Percentiles rank a stretch among this genome's conserved stretches.
Evolutionary conservation across 1,140 invertebrate genomes (phyloP).

Genomic region (Drosophila grimshawi): DNA sequence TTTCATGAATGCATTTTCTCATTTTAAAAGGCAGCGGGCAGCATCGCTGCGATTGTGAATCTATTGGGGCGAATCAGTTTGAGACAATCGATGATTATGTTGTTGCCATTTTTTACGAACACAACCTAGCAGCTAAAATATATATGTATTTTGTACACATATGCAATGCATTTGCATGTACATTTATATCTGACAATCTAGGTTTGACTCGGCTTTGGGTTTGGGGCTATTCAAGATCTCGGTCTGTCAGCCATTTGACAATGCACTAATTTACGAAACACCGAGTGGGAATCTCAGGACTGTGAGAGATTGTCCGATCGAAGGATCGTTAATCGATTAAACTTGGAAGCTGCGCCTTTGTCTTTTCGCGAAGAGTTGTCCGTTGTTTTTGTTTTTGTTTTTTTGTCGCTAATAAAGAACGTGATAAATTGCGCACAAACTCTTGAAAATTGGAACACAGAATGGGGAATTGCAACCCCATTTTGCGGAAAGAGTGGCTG

Average conservation of each 20-base stretch:
- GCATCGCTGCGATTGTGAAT: conserved; percentile 60
- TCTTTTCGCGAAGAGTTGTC: conserved; percentile 5
- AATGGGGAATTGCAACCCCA: conserved; percentile 26
- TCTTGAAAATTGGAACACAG: conserved; percentile 8
- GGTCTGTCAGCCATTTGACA: conserved; percentile 61
- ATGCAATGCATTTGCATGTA: neutral
- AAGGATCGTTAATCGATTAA: conserved; percentile 72
- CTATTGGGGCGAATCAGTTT: conserved; percentile 28
- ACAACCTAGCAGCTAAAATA: conserved; percentile 49
- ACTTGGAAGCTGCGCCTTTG: conserved; percentile 42
- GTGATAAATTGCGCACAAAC: conserved; percentile 66
- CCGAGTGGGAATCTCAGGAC: conserved; percentile 33
- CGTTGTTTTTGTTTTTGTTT: neutral
- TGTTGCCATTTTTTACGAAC: conserved; percentile 75
- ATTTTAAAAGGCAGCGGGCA: conserved; percentile 60
- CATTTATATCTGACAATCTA: conserved; percentile 7
- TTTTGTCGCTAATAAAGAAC: conserved; percentile 75
- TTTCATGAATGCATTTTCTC: neutral
- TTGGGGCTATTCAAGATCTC: conserved; percentile 9
- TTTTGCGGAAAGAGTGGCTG: neutral
- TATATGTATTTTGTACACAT: conserved; percentile 30
- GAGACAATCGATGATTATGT: conserved; percentile 65
- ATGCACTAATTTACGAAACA: conserved; percentile 80
- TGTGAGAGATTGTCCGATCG: conserved; percentile 12
- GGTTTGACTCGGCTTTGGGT: neutral